Evolutionary conservation across 37 sponge, comb jelly and placozoan genomes (phyloP).

Genomic region (Ianthella basta): DNA sequence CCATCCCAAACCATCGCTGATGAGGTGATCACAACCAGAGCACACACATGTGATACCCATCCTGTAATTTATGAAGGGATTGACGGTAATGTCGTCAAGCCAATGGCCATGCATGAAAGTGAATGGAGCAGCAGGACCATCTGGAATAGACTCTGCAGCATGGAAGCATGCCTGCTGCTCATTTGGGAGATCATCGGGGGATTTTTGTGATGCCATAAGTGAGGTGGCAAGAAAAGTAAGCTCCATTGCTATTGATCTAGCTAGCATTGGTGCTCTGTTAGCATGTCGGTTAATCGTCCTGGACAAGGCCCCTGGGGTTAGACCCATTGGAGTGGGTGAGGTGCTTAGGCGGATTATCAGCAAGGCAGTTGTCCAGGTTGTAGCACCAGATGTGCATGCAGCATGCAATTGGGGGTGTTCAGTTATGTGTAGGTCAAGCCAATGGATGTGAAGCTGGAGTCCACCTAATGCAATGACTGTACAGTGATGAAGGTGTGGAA

Average conservation of each 20-base stretch:
- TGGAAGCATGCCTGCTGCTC: not conserved
- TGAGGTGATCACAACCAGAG: not conserved
- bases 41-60: not conserved
- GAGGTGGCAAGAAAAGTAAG: not conserved
- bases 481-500: not conserved
- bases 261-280: not conserved
- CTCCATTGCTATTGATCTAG: not conserved
- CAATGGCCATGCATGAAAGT: not conserved
- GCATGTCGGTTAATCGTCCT: not conserved
- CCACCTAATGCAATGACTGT: not conserved
- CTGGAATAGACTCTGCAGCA: not conserved
- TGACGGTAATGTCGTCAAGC: not conserved
- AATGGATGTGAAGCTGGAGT: conserved; percentile 16
- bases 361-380: not conserved
- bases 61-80: not conserved
- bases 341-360: not conserved
- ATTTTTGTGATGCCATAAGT: not conserved
- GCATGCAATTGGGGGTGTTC: not conserved
- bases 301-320: not conserved
- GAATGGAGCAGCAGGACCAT: not conserved
- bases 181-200: not conserved
- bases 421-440: conserved; percentile 19
- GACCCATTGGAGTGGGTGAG: too few species aligned
- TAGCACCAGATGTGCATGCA: not conserved
- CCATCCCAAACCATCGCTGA: not conserved